A percentile compares a stretch with the other conserved stretches of the same genome.
These are phyloP conservation scores for Lysandra bellargus DNA, from an alignment of 2,888 invertebrate genomes.

Conservation along the genomic window DNA sequence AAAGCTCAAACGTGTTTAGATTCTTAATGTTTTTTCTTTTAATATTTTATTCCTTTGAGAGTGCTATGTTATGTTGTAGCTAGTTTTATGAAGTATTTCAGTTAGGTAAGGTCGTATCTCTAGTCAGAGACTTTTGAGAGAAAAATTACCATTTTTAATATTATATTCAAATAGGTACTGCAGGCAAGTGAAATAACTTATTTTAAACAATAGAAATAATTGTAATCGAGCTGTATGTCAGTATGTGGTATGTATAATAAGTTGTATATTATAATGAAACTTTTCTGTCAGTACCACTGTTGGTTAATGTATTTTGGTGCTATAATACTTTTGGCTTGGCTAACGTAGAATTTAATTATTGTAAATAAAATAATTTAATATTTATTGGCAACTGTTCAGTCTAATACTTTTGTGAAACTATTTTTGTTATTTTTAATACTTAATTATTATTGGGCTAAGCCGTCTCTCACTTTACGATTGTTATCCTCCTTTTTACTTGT, in stretches of 20 bases:
- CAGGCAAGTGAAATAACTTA: constrained; percentile 74
- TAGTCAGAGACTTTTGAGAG: constrained; percentile 76
- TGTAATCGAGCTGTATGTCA: constrained; percentile 65
- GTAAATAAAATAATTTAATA: constrained; percentile 64
- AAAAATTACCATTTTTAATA: constrained; percentile 76
- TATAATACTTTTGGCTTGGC: constrained; percentile 77
- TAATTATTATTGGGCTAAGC: constrained; percentile 59
- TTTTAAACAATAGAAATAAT: constrained; percentile 50
- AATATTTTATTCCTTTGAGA: constrained; percentile 64
- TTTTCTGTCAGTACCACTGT: constrained; percentile 72
- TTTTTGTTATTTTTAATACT: constrained; percentile 44
- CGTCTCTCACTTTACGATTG: constrained; percentile 44
- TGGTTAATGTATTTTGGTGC: constrained; percentile 73
- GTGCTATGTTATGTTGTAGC: constrained; percentile 68
- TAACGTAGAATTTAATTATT: constrained; percentile 70
- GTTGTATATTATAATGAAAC: constrained; percentile 55
- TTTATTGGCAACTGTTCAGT: constrained; percentile 70
- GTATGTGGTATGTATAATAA: constrained; percentile 48
- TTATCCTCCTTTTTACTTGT: constrained; percentile 31
- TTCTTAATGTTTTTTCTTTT: constrained; percentile 52
- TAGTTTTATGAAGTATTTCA: constrained; percentile 65
- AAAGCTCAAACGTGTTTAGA: constrained; percentile 73
- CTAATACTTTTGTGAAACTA: constrained; percentile 49
- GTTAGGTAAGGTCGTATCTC: constrained; percentile 75
- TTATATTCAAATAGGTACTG: constrained; percentile 67